These are phyloP conservation scores for Prunella strophiata DNA, from an alignment of 2,797 vertebrate species.

Conservation along the genomic window DNA sequence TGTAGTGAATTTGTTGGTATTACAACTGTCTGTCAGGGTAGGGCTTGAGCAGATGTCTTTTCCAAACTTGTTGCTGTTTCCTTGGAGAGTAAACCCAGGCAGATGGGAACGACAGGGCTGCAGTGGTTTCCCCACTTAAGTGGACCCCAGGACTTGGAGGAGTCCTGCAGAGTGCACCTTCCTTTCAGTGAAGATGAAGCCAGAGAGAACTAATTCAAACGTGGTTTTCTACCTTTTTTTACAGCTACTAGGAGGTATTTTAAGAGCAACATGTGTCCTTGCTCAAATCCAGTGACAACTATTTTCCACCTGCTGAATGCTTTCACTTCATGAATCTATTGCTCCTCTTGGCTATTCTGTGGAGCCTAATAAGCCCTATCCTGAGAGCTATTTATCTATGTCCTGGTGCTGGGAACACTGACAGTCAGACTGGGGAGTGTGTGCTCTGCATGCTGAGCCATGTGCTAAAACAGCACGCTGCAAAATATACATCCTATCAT, in stretches of 20 bases:
- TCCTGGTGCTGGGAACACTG: background rate
- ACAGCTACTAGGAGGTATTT: background rate
- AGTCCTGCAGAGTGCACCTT: background rate
- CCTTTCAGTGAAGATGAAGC: background rate
- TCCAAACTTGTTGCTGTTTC: background rate
- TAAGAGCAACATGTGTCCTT: background rate
- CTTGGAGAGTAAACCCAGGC: background rate
- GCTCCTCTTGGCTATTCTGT: background rate
- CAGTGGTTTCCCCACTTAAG: background rate
- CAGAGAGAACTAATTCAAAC: background rate
- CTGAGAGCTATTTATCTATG: background rate
- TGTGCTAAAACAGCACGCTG: background rate
- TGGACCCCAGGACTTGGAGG: background rate
- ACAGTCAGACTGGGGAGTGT: background rate
- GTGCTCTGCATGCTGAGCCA: background rate
- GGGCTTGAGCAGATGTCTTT: background rate
- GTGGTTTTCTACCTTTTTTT: background rate
- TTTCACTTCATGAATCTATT: background rate
- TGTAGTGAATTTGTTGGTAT: background rate
- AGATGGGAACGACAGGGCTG: background rate
- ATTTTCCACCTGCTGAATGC: slow-evolving; percentile 16
- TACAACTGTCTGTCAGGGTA: background rate
- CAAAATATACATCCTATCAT: background rate
- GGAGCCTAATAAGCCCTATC: slow-evolving; percentile 21
- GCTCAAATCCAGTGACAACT: background rate